Evolutionary conservation across 2,888 invertebrate genomes (phyloP), one percentile per base, ranked within the genome.

Genomic region (Corythucha ciliata): DNA sequence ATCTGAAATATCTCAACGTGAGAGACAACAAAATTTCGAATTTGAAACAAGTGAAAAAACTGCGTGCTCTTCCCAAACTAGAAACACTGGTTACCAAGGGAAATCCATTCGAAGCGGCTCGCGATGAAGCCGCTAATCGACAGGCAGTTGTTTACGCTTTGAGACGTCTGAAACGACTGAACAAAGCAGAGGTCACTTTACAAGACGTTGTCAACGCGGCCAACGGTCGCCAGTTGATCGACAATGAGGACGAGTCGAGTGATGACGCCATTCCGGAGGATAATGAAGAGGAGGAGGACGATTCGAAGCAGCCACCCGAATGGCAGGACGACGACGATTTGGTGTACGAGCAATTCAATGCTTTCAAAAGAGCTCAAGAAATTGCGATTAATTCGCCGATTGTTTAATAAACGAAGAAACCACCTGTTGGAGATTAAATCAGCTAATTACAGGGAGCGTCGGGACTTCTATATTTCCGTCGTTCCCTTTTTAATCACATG

Each of bases 21-120:
- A 21, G 48, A 25, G 48, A 48, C 12, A 50, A 50, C 26, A 42
- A 42, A 42, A 50, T 50, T 33, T 42, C 50, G 25, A 50, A 42
- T 25, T 33, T 50, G n/a, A 42, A 33, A 24, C 50, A 50, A 27
- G 42, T 50, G 21, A 18, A 25, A 14, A 50, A 50, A 21, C 21
- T 50, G 50, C 22, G 42, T 14, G 36, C 40, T 10, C 42, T 50
- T 5, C 41, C 50, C n/a, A 42, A 18, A 25, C 25, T 50, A 16
- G 44, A 42, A 44, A 25, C 25, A 24, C 20, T 50, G 25, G 36
- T 34, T 18, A 39, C 39, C 25, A 50, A 41, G 22, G 42, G 34
- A 7, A 50, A 50, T 18, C 44, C 50, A 7, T 42, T 50, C 16
- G 50, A 50, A 24, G 44, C 25, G n/a, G 42, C 32, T 7, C 24